Evolutionary conservation across 1,140 invertebrate species (phyloP).

Genomic region (Drosophila virilis): DNA sequence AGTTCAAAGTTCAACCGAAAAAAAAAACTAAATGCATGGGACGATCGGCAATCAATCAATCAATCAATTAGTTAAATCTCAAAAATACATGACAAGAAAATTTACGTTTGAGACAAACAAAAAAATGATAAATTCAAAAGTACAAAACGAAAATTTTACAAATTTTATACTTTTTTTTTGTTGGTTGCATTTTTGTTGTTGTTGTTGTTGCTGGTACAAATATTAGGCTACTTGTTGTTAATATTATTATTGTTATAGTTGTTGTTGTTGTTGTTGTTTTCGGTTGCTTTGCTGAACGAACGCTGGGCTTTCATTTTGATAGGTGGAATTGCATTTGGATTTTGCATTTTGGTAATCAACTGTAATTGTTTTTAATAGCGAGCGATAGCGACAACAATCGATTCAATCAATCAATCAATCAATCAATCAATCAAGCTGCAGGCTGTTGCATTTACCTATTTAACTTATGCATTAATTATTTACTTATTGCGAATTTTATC

Average conservation of each 20-base stretch:
- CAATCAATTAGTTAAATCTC: constrained; percentile 42
- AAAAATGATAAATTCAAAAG: constrained; percentile 11
- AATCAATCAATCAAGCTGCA: constrained; percentile 74
- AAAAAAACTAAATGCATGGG: constrained; percentile 31
- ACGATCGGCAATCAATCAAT: constrained; percentile 7
- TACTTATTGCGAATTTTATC: constrained; percentile 72
- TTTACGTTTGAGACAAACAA: constrained; percentile 30
- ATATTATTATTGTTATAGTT: constrained; percentile 45
- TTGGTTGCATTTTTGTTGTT: constrained; percentile 12
- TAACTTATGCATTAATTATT: constrained; percentile 66
- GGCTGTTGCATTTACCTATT: constrained; percentile 63
- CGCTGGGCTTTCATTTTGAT: constrained; percentile 59
- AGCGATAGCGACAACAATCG: constrained; percentile 53
- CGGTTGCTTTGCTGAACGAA: constrained; percentile 56
- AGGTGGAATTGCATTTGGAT: constrained; percentile 55
- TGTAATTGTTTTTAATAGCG: constrained; percentile 20
- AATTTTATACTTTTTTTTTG: constrained; percentile 3
- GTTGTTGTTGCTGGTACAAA: constrained; percentile 52
- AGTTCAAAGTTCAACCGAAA: constrained; percentile 27
- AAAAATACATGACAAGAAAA: constrained; percentile 25
- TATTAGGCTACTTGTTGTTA: constrained; percentile 56
- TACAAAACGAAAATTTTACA: constrained; percentile 12
- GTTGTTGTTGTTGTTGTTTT: constrained; percentile 59
- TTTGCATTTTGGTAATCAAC: constrained; percentile 26
- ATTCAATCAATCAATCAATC: constrained; percentile 62